These are phyloP conservation scores for Grammomys surdaster DNA, from an alignment of 2,113 vertebrate species.

Conservation along the genomic window DNA sequence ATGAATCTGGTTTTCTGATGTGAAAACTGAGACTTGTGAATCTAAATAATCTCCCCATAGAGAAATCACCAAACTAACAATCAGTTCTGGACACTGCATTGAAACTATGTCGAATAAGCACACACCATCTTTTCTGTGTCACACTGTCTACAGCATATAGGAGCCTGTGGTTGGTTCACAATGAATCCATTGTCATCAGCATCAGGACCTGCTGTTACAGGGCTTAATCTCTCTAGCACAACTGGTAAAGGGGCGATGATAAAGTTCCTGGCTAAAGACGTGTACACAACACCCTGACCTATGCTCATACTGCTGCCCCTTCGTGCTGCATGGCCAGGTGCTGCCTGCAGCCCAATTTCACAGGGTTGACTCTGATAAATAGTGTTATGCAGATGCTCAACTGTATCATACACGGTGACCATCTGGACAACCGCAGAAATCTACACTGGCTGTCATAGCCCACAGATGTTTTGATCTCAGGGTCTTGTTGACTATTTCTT, in stretches of 20 bases:
- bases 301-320: not conserved
- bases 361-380: not conserved
- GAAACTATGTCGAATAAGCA: not conserved
- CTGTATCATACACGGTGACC: not conserved
- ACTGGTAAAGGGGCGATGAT: not conserved
- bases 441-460: not conserved
- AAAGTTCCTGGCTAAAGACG: not conserved
- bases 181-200: not conserved
- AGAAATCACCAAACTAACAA: not conserved
- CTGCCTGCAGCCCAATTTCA: not conserved
- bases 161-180: not conserved
- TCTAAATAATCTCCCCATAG: not conserved
- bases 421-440: not conserved
- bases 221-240: not conserved
- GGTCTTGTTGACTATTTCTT: not conserved
- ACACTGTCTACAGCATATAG: not conserved
- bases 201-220: not conserved
- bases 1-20: slow-evolving; percentile 7
- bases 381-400: not conserved
- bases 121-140: not conserved
- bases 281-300: not conserved
- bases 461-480: not conserved
- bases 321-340: not conserved
- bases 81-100: not conserved
- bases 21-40: not conserved